A percentile compares a stretch with the other conserved stretches of the same genome.
These are phyloP conservation scores for Aphaenogaster ashmeadi DNA, from an alignment of 1,140 invertebrate genomes.

Conservation along the genomic window DNA sequence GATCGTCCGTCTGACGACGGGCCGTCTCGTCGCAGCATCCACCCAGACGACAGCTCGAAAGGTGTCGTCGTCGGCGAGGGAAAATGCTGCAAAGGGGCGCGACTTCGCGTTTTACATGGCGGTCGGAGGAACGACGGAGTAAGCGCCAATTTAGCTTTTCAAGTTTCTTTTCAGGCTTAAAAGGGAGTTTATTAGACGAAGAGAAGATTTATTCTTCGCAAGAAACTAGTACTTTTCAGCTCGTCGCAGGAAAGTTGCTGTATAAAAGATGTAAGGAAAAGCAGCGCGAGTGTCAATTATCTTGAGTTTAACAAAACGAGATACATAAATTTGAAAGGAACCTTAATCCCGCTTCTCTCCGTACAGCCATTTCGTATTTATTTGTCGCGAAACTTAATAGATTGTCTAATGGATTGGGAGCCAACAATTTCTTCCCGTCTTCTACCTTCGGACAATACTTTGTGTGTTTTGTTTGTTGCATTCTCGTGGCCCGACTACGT, in stretches of 20 bases:
- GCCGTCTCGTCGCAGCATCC: slow-evolving; percentile 54
- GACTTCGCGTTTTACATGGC: neutral
- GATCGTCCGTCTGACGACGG: slow-evolving; percentile 41
- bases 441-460: slow-evolving; percentile 15
- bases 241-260: neutral
- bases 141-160: slow-evolving; percentile 53
- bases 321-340: slow-evolving; percentile 19
- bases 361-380: slow-evolving; percentile 2
- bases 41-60: slow-evolving; percentile 12
- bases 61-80: neutral
- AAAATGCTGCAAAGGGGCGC: neutral
- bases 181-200: slow-evolving; percentile 8
- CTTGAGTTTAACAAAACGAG: slow-evolving; percentile 27
- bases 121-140: neutral
- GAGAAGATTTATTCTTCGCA: neutral
- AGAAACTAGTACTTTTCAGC: neutral
- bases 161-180: slow-evolving; percentile 8
- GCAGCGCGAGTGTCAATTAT: slow-evolving; percentile 39
- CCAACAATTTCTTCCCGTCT: slow-evolving; percentile 28
- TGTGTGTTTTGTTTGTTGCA: slow-evolving; percentile 32
- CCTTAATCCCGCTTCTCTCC: neutral
- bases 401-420: slow-evolving; percentile 45
- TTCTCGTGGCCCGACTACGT: slow-evolving; percentile 5
- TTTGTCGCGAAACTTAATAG: slow-evolving; percentile 43
- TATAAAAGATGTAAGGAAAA: neutral